Percentiles rank a stretch among this genome's conserved stretches.
phyloP scores from a whole-genome alignment of 2,113 vertebrate species.

The Tenrec ecaudatus region DNA sequence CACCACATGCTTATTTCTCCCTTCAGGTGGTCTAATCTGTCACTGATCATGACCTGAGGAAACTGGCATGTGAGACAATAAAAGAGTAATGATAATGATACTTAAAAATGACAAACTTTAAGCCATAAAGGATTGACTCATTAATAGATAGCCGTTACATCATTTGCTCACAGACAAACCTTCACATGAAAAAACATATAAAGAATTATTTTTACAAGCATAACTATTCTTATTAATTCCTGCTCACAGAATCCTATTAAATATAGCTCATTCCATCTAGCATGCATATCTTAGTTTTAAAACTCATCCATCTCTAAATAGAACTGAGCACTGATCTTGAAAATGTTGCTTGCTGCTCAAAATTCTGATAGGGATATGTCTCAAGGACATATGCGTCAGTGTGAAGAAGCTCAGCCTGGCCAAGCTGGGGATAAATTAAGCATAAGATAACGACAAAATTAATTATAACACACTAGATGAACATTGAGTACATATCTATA shows the following conservation, averaged over 20 bases:
- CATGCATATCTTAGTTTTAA: slow-evolving; percentile 2
- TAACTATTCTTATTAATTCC: neutral
- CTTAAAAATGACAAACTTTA: neutral
- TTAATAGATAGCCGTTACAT: neutral
- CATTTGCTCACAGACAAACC: neutral
- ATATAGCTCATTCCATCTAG: neutral
- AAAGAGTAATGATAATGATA: neutral
- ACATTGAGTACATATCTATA: neutral
- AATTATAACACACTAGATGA: neutral
- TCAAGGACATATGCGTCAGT: neutral
- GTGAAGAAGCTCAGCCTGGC: neutral
- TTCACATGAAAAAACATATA: neutral
- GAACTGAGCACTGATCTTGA: neutral
- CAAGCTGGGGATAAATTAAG: neutral
- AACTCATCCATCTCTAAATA: neutral
- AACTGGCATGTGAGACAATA: neutral
- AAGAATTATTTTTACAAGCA: neutral
- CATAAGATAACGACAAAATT: slow-evolving; percentile 18
- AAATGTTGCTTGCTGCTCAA: neutral
- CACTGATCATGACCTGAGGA: neutral
- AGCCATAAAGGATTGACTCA: neutral
- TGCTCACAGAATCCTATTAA: slow-evolving; percentile 1
- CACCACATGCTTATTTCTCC: neutral
- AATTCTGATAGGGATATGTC: neutral
- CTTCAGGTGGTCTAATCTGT: neutral